Base-by-base conservation (phyloP, 2,113 vertebrate species). In the Leucosticte australis region DNA sequence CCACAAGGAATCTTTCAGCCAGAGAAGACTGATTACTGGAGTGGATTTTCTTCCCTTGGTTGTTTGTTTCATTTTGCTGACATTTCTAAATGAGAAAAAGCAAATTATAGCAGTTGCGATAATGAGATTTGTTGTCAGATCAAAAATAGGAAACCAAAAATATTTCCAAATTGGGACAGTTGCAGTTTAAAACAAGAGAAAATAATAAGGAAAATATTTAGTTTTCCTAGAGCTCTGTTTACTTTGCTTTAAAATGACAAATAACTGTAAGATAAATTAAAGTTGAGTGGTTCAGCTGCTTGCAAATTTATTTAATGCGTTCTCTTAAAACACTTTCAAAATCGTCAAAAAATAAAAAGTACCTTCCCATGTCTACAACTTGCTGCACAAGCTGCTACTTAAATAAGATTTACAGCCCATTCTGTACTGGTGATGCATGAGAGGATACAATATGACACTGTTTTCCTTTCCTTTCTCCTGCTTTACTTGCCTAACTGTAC, bases 281-380 rank as follows among this genome's bases (percentile, higher is more conserved):
- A 75, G 11, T 12, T 11, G 7, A 60, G 17, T 65, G 2, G 3
- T 70, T 67, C 1, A 1, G 6, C 2, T 39, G 3, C 15, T 82
- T 35, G 6, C 1, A 73, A 41, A 13, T 39, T 88, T 78, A 18
- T 28, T 52, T 47, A 37, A 64, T 1, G 0, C 1, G 0, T 52
- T 82, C 3, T 70, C 7, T 8, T 75, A n/a, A 47, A 82, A 18
- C 3, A 30, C 5, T 35, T 69, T 47, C 3, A 19, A 62, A 70
- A 31, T 27, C 37, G 18, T 11, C 0, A 28, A 50, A 56, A 67
- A 60, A 82, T 27, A 8, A 49, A 74, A 76, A 44, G 28, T 14
- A 46, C 7, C 2, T 41, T 55, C 5, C 10, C 2, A 5, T 14
- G 24, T 44, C 21, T 68, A 33, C 9, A 44, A 7, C 50, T 59